These are phyloP conservation scores for Xyliphius kryptos DNA, from an alignment of 2,113 vertebrate genomes.

Conservation along the genomic window DNA sequence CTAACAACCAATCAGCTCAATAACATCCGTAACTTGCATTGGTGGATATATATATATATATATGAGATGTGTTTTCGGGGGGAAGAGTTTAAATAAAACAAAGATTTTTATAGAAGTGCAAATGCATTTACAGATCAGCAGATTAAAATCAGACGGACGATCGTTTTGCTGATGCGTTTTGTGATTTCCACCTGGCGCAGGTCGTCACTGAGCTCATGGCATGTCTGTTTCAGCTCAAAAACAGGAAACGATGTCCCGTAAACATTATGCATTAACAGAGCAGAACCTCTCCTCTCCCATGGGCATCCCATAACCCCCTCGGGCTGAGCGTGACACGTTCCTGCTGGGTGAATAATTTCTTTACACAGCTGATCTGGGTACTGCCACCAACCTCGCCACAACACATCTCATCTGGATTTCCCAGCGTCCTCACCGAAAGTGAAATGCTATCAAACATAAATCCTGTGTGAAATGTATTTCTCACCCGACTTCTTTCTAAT, in stretches of 20 bases:
- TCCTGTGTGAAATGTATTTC: no score
- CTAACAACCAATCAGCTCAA: no score
- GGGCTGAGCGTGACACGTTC: conserved; percentile 30
- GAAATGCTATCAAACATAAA: no score
- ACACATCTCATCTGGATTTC: conserved; percentile 21
- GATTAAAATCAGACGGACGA: no score
- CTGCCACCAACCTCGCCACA: conserved; percentile 15
- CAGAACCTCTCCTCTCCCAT: conserved; percentile 4
- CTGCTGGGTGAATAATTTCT: conserved; percentile 37
- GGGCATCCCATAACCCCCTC: conserved; percentile 8
- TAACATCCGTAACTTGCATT: no score
- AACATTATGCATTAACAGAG: conserved; percentile 9
- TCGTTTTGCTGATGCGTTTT: no score
- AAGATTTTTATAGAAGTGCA: no score
- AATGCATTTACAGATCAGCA: no score
- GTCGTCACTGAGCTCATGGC: conserved; percentile 7
- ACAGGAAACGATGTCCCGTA: conserved; percentile 6
- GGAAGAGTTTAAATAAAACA: no score
- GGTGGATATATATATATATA: no score
- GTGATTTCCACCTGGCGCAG: background rate
- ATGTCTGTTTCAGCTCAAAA: conserved; percentile 7
- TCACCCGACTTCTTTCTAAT: no score
- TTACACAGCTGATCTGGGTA: conserved; percentile 10
- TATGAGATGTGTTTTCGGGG: no score
- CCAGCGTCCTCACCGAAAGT: background rate